Evolutionary conservation across 2,888 invertebrate species (phyloP), one percentile per base, ranked within the genome.

Genomic region (Erebia palarica): DNA sequence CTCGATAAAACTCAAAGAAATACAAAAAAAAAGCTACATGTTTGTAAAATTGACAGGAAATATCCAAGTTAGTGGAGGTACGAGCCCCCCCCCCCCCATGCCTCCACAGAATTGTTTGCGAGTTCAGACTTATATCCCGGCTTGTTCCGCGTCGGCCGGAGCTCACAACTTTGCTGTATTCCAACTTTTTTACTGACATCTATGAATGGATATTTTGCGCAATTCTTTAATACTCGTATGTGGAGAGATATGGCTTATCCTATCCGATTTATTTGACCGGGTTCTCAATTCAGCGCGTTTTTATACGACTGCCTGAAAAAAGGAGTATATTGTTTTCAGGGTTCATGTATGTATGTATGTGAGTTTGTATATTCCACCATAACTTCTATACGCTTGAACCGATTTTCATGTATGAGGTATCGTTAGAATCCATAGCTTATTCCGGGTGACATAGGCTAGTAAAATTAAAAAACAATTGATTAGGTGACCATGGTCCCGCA

Each of bases 1-100:
- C 21, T 21, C 21, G 3, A 21, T 21, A 21, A 21, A 21, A 21
- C 3, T 11, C 57, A 27, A 58, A 14, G 27, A 27, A 58, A 14
- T 58, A 58, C 14, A 27, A 4, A 11, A 27, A 58, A 36, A 27
- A 21, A 13, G 21, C 13, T 13, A 13, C 21, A 13, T 27, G 57
- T 57, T 57, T 57, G 57, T 57, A 27, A 57, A 57, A 57, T 57
- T 27, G 18, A 57, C 57, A 57, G 5, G 11, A 55, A 55, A 55
- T 53, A 53, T 55, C 11, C 3, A 27, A 58, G 57, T 58, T 58
- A 27, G 14, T 60, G 16, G 11, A n/a, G 60, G 60, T 60, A 60
- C 44, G 16, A 42, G 60, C 3, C 60, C 16, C 42, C n/a, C 13
- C 3, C 60, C 16, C 42, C n/a, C 13, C 42, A n/a, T 9, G 59